phyloP scores from a whole-genome alignment of 2,113 vertebrate species.

The Mesoclemmys tuberculata region DNA sequence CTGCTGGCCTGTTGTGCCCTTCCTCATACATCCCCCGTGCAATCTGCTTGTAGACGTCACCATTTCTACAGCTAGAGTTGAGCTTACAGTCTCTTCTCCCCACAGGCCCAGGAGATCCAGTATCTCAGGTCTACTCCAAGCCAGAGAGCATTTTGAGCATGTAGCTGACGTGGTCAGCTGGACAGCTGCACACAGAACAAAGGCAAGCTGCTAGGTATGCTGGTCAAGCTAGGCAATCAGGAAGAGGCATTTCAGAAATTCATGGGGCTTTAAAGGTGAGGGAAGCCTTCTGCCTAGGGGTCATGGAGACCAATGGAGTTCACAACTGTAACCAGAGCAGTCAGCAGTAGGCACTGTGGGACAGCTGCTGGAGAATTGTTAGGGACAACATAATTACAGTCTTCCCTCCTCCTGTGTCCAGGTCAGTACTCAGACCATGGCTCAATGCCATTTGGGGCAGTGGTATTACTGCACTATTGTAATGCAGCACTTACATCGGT shows the following conservation, averaged over 20 bases:
- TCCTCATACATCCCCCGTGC: neutral
- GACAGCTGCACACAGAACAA: neutral
- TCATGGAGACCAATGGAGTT: neutral
- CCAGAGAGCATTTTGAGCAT: neutral
- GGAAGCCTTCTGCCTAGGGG: neutral
- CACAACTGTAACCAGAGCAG: neutral
- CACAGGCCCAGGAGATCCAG: neutral
- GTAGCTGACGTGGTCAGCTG: neutral
- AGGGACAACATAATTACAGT: neutral
- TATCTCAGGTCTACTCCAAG: neutral
- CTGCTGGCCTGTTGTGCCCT: neutral
- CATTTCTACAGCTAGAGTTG: neutral
- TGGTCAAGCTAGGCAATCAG: neutral
- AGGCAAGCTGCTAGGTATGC: neutral
- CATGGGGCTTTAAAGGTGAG: neutral
- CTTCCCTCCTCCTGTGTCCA: neutral
- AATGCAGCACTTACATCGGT: neutral
- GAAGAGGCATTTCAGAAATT: neutral
- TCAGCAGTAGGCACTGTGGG: neutral
- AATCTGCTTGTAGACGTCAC: neutral
- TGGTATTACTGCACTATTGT: neutral
- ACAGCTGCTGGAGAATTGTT: neutral
- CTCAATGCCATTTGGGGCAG: neutral
- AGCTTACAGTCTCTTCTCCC: neutral
- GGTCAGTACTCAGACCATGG: neutral